Conservation (phyloP, 2,113 vertebrate species). For the Cephalopterus ornatus region DNA sequence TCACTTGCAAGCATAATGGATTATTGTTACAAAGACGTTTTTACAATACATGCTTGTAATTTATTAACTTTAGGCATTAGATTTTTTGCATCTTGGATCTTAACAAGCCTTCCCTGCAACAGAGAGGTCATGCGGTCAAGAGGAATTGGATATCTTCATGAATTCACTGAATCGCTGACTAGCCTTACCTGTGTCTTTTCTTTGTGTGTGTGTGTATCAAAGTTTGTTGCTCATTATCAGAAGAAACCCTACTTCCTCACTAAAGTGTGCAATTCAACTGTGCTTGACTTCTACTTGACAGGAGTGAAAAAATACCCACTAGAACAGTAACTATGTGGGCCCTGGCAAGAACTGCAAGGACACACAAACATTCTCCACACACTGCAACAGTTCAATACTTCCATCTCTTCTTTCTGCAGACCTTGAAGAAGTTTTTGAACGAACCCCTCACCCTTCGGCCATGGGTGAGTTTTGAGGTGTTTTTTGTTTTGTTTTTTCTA, state of each 20-base stretch:
- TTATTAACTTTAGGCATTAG: neutral
- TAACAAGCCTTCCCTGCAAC: neutral
- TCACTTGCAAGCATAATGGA: neutral
- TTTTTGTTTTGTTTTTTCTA: neutral
- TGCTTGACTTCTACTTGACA: neutral
- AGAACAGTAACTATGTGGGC: neutral
- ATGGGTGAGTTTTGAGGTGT: accelerated
- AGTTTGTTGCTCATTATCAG: neutral
- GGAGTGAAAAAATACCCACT: neutral
- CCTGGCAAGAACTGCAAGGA: neutral
- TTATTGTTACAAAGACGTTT: neutral
- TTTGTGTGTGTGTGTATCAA: neutral
- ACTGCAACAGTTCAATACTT: neutral
- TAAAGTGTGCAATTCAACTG: neutral
- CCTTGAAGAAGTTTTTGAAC: neutral
- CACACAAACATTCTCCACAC: neutral
- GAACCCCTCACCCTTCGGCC: neutral
- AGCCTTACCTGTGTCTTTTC: neutral
- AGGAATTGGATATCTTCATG: neutral
- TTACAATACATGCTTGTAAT: neutral
- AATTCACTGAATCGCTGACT: neutral
- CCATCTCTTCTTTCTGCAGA: neutral
- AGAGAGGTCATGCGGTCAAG: neutral
- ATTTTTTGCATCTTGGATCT: neutral
- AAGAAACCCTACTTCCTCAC: neutral